These are phyloP conservation scores for Zalophus californianus DNA, from an alignment of 2,797 vertebrate genomes.

Conservation along the genomic window DNA sequence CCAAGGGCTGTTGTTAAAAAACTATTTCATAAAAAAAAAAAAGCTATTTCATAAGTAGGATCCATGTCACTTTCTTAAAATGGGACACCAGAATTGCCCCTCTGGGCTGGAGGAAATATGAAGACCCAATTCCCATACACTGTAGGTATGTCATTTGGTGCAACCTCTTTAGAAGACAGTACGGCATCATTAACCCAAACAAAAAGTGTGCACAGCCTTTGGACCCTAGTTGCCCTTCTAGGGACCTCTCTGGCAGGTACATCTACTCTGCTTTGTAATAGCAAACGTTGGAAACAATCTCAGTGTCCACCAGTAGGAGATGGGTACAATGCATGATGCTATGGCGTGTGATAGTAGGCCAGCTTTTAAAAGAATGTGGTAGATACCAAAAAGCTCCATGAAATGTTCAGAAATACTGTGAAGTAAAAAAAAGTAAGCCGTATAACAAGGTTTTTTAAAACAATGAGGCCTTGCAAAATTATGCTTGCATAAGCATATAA, in stretches of 20 bases:
- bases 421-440: neutral
- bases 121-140: neutral
- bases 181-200: neutral
- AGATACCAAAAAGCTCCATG: neutral
- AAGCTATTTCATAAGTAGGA: neutral
- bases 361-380: neutral
- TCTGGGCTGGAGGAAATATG: neutral
- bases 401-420: neutral
- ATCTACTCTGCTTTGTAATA: neutral
- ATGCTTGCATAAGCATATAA: rapidly evolving
- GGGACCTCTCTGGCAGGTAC: neutral
- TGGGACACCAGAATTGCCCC: neutral
- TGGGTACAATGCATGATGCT: neutral
- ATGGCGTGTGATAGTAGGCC: neutral
- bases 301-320: neutral
- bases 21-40: neutral
- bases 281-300: neutral
- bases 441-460: neutral
- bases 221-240: neutral
- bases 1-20: neutral
- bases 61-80: neutral
- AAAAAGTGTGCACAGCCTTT: neutral
- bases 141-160: too few relatives aligned
- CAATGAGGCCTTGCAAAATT: neutral
- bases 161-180: neutral